phyloP scores from a whole-genome alignment of 2,113 vertebrate genomes.

The Zosterops hypoxanthus region DNA sequence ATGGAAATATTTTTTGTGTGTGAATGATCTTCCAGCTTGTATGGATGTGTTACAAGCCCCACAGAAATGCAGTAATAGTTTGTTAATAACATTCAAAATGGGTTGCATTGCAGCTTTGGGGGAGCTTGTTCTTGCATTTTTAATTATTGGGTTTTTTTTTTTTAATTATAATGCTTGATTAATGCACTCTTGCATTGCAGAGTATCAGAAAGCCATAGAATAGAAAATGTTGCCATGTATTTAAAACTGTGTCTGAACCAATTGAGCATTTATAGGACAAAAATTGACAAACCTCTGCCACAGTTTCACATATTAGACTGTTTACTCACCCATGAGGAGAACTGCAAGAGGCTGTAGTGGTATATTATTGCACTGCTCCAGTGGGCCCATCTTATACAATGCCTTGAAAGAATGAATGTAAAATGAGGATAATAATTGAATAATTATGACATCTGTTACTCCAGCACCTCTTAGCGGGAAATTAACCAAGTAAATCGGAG shows the following conservation, averaged over 20 bases:
- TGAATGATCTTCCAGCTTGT: neutral
- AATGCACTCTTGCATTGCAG: neutral
- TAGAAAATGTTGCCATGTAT: neutral
- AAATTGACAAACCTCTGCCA: constrained; percentile 20
- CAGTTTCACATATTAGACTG: constrained; percentile 46
- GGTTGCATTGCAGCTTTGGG: neutral
- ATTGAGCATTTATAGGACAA: neutral
- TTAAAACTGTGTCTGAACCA: neutral
- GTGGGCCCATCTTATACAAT: constrained; percentile 17
- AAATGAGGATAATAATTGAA: constrained; percentile 87
- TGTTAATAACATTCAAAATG: neutral
- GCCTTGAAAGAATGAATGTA: constrained; percentile 75
- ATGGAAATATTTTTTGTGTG: accelerated
- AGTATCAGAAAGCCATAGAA: neutral
- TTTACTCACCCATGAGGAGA: constrained; percentile 40
- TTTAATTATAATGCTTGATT: neutral
- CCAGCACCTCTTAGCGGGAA: constrained; percentile 85
- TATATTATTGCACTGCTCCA: constrained; percentile 74
- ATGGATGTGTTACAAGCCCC: accelerated
- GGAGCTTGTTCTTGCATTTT: neutral
- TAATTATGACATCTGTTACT: constrained; percentile 96
- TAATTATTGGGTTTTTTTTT: neutral
- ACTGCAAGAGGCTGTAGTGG: constrained; percentile 54
- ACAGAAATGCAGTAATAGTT: neutral
- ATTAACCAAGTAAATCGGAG: constrained; percentile 87